Evolutionary conservation across 2,888 invertebrate species (phyloP).

Genomic region (Odiellus spinosus): DNA sequence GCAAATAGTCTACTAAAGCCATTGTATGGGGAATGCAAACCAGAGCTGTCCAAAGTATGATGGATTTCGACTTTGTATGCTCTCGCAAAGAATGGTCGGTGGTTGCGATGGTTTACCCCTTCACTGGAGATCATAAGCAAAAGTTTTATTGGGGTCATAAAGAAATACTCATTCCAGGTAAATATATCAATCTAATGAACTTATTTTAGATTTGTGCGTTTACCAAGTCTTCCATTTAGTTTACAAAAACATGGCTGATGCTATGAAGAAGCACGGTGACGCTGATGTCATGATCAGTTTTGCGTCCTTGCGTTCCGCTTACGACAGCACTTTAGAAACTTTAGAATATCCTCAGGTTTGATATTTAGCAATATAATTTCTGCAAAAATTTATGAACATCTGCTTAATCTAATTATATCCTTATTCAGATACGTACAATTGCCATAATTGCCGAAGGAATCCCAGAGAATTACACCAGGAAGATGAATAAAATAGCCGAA

Average conservation of each 20-base stretch:
- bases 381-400: too few relatives aligned
- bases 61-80: slow-evolving; percentile 91
- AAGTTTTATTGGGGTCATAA: slow-evolving; percentile 99
- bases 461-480: slow-evolving; percentile 94
- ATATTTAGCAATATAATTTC: too few relatives aligned
- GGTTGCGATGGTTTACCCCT: slow-evolving; percentile 93
- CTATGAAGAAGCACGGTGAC: slow-evolving; percentile 84
- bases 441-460: slow-evolving; percentile 99
- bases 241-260: slow-evolving; percentile 93
- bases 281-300: slow-evolving; percentile 91
- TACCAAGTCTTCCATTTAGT: slow-evolving; percentile 35
- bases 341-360: slow-evolving; percentile 63
- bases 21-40: slow-evolving; percentile 99
- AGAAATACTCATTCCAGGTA: slow-evolving; percentile 65
- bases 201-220: too few relatives aligned
- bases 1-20: slow-evolving; percentile 60
- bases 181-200: too few relatives aligned
- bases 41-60: slow-evolving; percentile 86
- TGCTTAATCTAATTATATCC: too few relatives aligned
- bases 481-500: slow-evolving; percentile 67
- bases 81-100: slow-evolving; percentile 65
- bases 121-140: slow-evolving; percentile 96
- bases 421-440: slow-evolving; percentile 63
- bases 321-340: slow-evolving; percentile 88
- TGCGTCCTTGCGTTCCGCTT: slow-evolving; percentile 92